phyloP scores from a whole-genome alignment of 1,140 invertebrate genomes.

The Heliconius nattereri region DNA sequence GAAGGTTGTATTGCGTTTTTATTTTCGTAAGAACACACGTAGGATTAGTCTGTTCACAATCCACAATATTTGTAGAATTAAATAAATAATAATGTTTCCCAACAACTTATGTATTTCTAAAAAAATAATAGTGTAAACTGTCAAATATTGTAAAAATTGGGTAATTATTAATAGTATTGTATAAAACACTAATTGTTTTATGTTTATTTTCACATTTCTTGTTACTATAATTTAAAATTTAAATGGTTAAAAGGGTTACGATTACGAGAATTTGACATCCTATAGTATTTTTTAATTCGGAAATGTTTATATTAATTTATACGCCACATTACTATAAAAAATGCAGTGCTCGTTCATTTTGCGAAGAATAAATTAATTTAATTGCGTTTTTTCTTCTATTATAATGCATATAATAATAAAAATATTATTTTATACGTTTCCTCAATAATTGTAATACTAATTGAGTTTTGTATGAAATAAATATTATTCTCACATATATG shows the following conservation, averaged over 20 bases:
- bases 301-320: not conserved
- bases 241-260: not conserved
- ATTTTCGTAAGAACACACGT: slow-evolving; percentile 9
- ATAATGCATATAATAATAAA: not conserved
- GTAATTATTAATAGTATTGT: no score
- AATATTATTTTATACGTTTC: slow-evolving; percentile 2
- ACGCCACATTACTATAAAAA: not conserved
- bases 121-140: no score
- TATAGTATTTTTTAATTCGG: not conserved
- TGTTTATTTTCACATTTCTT: not conserved
- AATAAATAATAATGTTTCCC: not conserved
- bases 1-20: slow-evolving; percentile 3
- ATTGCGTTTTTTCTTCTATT: not conserved
- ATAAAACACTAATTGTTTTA: no score
- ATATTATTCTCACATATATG: not conserved
- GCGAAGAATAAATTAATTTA: slow-evolving; percentile 7
- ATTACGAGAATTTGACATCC: not conserved
- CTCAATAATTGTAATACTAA: not conserved
- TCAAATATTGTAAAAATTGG: no score
- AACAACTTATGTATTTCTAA: not conserved
- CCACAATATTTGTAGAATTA: slow-evolving; percentile 1
- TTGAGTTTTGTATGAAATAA: not conserved
- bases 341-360: not conserved
- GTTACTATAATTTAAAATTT: not conserved
- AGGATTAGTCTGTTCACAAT: not conserved